Base-by-base conservation (phyloP, 2,888 invertebrate species). In the Nemotelus pantherinus region DNA sequence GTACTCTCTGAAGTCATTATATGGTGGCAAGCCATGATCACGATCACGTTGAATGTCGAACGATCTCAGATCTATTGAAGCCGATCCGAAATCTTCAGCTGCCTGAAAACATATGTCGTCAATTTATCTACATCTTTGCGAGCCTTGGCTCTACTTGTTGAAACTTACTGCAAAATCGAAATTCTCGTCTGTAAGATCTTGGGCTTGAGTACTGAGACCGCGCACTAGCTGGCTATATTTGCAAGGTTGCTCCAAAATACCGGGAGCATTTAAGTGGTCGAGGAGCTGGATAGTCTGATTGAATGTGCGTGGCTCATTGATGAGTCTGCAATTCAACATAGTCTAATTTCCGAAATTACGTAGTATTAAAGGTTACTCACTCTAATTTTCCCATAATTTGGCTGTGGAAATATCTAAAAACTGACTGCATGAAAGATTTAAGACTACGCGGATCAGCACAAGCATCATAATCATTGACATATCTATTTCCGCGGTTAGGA, bases 151-250 rank as follows among this genome's bases (percentile, higher is more conserved):
- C 10, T 53, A 6, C 7, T 58, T 58, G 25, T 58, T 58, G 4
- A n/a, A 9, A 58, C 77, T 65, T 78, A 85, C 86, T 83, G 87
- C 87, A 79, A 82, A 80, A 82, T 94, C 93, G 87, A 93, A 93
- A 86, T 89, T 94, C 80, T 91, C 92, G 85, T 96, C 96, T 79
- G 93, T 92, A 81, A 90, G 90, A 83, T 93, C 91, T 85, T 94
- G 91, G 0, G 92, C 92, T 84, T 96, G 95, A 9, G 92, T 91
- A 2, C 92, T 88, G 83, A 96, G 88, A 6, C 95, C 95, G 86
- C 95, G 88, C 1, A 92, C 89, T 75, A 95, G 88, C 79, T 92
- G 91, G 84, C 94, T 93, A 82, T 94, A 92, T 82, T 89, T 89
- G 77, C 88, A 87, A 48, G 86, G 87, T 50, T 86, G 85, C 82